Evolutionary conservation across 2,888 invertebrate species (phyloP), one percentile per base, ranked within the genome.

Genomic region (Bibio marci): DNA sequence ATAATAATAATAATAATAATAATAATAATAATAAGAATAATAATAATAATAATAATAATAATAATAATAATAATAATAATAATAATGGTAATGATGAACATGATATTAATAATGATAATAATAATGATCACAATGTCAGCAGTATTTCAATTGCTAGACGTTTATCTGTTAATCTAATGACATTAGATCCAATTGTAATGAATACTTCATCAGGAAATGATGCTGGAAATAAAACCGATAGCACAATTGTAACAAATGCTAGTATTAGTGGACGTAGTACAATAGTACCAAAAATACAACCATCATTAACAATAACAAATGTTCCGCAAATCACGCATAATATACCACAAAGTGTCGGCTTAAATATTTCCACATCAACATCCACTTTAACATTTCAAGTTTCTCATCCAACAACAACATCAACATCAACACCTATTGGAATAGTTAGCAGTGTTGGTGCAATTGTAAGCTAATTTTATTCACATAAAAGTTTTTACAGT

Each of bases 221-320:
- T n/a, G 28, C 26, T 1, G 18, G 30, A 17, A 34, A 25, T 5
- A 27, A 19, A 15, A 19, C n/a, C 18, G 33, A 14, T 11, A 14
- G 35, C 30, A 54, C 60, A 30, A 56, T 57, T 3, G 56, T 58
- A 3, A 53, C 57, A 3, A 22, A 22, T 22, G 8, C 22, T 6
- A 22, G 8, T 22, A 6, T 35, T 4, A 27, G 37, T 13, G 37
- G 37, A 2, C n/a, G 18, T 3, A 35, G 12, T 27, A 18, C 39
- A 8, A 58, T 59, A 49, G 51, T 56, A n/a, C 48, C 58, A 6
- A 62, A 62, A 46, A 56, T 55, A 5, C 61, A 61, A 45, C 59
- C 62, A 1, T 59, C 61, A 13, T 44, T 62, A 27, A 62, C 62
- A 2, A 62, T 62, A 3, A 62, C 62, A 1, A 59, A 39, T 35